Conservation (phyloP, 2,113 vertebrate species). For the Eptatretus burgeri region DNA sequence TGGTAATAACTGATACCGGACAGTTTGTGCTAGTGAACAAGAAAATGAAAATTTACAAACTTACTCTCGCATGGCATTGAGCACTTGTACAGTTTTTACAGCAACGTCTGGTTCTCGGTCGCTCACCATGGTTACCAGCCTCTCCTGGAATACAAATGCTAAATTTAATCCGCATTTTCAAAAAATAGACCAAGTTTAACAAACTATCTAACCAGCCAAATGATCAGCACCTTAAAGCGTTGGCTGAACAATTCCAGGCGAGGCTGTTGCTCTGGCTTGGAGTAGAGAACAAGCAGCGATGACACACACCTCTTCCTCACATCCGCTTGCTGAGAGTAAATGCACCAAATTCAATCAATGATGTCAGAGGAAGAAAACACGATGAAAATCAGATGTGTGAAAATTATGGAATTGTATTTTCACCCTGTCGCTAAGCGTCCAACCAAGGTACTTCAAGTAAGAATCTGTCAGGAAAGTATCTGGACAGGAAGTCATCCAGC, state of each 20-base stretch:
- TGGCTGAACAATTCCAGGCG: conserved; percentile 96
- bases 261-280: conserved; percentile 80
- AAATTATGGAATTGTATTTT: conserved; percentile 12
- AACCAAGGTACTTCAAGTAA: conserved; percentile 93
- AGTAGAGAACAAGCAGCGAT: conserved; percentile 86
- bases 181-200: too few species aligned
- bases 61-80: too few species aligned
- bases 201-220: too few species aligned
- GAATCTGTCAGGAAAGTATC: conserved; percentile 95
- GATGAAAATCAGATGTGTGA: conserved; percentile 5
- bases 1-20: too few species aligned
- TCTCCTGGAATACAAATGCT: too few species aligned
- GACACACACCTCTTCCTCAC: conserved; percentile 94
- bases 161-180: too few species aligned
- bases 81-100: too few species aligned
- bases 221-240: conserved; percentile 53
- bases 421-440: conserved; percentile 90
- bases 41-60: too few species aligned
- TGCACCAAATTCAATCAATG: conserved; percentile 1
- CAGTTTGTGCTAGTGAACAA: too few species aligned
- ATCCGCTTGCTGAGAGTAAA: conserved; percentile 57
- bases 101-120: too few species aligned
- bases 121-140: too few species aligned
- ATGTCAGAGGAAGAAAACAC: neutral
- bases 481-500: conserved; percentile 99